Evolutionary conservation across 2,113 vertebrate genomes (phyloP).

Genomic region (Misgurnus anguillicaudatus): DNA sequence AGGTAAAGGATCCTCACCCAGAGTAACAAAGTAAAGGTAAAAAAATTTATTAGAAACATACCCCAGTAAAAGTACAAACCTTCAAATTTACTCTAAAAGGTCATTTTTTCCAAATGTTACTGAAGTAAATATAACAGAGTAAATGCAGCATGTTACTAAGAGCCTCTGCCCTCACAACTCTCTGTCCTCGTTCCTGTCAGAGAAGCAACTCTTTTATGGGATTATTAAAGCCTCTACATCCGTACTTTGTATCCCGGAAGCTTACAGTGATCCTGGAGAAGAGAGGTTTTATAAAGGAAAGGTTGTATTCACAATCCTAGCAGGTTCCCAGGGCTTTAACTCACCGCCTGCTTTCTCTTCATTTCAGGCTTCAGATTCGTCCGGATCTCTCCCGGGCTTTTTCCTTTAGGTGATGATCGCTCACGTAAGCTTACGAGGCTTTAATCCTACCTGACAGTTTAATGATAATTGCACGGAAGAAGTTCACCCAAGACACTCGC

Average conservation of each 20-base stretch:
- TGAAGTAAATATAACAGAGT: too few species aligned
- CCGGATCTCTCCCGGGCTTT: conserved; percentile 54
- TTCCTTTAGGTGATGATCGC: conserved; percentile 57
- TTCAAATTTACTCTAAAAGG: too few species aligned
- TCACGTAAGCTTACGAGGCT: conserved; percentile 59
- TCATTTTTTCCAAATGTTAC: too few species aligned
- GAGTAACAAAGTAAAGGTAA: too few species aligned
- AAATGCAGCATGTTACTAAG: too few species aligned
- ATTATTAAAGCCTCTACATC: conserved; percentile 59
- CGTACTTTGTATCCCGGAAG: conserved; percentile 56
- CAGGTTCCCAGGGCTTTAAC: conserved; percentile 51
- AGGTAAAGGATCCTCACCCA: too few species aligned
- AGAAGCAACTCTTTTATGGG: conserved; percentile 48
- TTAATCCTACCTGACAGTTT: conserved; percentile 72
- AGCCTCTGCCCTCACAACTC: too few species aligned
- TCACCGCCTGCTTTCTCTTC: conserved; percentile 35
- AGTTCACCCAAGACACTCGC: conserved; percentile 60
- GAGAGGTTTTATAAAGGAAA: conserved; percentile 57
- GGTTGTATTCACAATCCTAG: conserved; percentile 61
- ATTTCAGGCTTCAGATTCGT: conserved; percentile 59
- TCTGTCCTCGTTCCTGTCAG: conserved; percentile 9
- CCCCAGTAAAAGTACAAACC: too few species aligned
- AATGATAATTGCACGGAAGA: conserved; percentile 69
- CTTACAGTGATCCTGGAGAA: conserved; percentile 57
- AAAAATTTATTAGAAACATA: too few species aligned